Percentiles rank a stretch among this genome's conserved stretches.
Conservation (phyloP, 2,797 vertebrate species). For the Melanotaenia maccullochi region DNA sequence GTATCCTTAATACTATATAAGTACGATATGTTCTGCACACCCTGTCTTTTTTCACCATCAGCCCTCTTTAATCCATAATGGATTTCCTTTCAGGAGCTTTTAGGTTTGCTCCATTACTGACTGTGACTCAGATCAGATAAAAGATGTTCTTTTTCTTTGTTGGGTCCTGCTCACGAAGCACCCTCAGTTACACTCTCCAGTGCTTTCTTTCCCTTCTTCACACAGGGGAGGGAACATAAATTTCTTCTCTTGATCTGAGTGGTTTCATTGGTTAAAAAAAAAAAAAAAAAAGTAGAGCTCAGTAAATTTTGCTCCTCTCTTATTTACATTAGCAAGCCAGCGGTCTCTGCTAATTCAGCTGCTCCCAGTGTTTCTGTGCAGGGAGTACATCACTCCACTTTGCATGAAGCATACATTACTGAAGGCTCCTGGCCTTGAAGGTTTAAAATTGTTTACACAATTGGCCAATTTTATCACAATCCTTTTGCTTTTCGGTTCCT, state of each 20-base stretch:
- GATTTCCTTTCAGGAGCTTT: conserved; percentile 24
- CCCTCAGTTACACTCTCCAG: conserved; percentile 26
- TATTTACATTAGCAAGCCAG: conserved; percentile 76
- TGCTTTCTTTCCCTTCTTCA: background rate
- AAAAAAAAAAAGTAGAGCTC: conserved; percentile 9
- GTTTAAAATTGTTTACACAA: conserved; percentile 68
- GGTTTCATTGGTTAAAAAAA: conserved; percentile 49
- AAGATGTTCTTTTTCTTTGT: conserved; percentile 44
- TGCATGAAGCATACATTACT: conserved; percentile 69
- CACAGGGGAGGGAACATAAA: conserved; percentile 26
- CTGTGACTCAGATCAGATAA: conserved; percentile 48
- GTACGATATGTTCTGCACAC: conserved; percentile 10
- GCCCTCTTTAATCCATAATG: conserved; percentile 25
- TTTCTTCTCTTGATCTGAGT: conserved; percentile 61
- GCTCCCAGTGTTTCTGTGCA: conserved; percentile 51
- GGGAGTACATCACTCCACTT: conserved; percentile 57
- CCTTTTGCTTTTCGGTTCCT: conserved; percentile 22
- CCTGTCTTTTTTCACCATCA: conserved; percentile 28
- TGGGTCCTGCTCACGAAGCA: conserved; percentile 26
- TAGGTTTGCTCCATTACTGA: conserved; percentile 41
- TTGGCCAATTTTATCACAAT: conserved; percentile 56
- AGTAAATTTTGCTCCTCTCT: conserved; percentile 59
- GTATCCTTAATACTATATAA: conserved; percentile 26
- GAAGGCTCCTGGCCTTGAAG: conserved; percentile 54
- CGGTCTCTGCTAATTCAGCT: conserved; percentile 64